Conservation (phyloP, 2,797 vertebrate species). For the Xenopus petersii region DNA sequence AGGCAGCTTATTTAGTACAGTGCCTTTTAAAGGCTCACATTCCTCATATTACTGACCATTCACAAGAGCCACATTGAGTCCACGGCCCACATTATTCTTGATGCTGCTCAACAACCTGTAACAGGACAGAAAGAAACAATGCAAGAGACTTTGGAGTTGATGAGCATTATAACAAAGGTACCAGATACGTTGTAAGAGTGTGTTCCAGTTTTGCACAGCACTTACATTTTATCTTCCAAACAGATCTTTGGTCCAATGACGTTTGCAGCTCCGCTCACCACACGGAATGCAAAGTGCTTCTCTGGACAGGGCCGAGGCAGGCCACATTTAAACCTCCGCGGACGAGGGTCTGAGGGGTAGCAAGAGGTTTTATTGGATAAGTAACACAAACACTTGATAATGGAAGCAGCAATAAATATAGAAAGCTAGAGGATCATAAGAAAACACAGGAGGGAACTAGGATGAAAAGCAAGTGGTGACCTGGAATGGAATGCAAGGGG, state of each 20-base stretch:
- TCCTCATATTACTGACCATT: conserved; percentile 71
- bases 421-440: not conserved
- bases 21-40: too few species aligned
- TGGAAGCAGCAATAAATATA: not conserved
- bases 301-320: conserved; percentile 82
- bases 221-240: conserved; percentile 90
- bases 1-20: too few species aligned
- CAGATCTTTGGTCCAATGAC: conserved; percentile 92
- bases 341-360: conserved; percentile 60
- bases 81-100: conserved; percentile 87
- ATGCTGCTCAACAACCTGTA: conserved; percentile 85
- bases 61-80: conserved; percentile 85
- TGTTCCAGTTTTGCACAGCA: not conserved
- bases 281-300: conserved; percentile 84
- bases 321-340: conserved; percentile 80
- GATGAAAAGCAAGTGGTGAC: too few species aligned
- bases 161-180: not conserved
- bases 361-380: not conserved
- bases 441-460: not conserved
- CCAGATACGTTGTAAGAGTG: not conserved
- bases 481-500: not conserved
- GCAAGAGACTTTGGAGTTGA: too few species aligned
- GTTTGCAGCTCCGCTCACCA: conserved; percentile 87
- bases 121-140: conserved; percentile 13
- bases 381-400: not conserved